Percentiles rank a stretch among this genome's conserved stretches.
Conservation (phyloP, 2,113 vertebrate species). For the Psilopsiagon aurifrons region DNA sequence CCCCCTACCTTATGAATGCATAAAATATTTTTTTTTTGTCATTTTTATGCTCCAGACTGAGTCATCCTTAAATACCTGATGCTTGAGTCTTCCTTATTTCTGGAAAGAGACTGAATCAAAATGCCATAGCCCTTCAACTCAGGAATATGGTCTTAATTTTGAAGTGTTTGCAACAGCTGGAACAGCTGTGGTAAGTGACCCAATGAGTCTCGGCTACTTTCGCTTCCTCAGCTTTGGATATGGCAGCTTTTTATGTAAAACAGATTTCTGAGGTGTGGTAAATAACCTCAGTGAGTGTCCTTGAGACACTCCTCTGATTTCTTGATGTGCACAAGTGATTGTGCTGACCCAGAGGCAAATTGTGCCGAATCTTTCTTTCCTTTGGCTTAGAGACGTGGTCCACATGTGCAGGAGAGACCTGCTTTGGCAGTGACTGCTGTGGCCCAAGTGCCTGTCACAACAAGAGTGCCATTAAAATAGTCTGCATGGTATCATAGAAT, state of each 20-base stretch:
- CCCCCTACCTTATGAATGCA: not conserved
- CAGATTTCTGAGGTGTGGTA: not conserved
- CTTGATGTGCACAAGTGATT: not conserved
- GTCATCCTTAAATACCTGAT: not conserved
- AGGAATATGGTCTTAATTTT: not conserved
- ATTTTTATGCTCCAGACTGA: not conserved
- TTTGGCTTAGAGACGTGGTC: not conserved
- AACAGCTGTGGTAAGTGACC: not conserved
- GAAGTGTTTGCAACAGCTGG: not conserved
- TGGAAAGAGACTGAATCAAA: not conserved
- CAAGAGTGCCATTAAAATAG: not conserved
- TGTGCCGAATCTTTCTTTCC: not conserved
- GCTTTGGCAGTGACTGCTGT: not conserved
- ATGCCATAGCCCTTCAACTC: not conserved
- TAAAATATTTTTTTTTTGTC: not conserved
- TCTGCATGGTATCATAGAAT: not conserved
- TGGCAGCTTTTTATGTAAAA: not conserved
- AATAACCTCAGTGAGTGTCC: not conserved
- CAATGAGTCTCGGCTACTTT: not conserved
- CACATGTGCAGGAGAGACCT: fast-evolving
- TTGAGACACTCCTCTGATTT: not conserved
- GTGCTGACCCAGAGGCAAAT: not conserved
- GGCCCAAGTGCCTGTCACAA: not conserved
- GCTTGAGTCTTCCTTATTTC: not conserved
- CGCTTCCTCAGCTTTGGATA: not conserved